phyloP scores from a whole-genome alignment of 2,888 invertebrate species.

The Drosophila kambysellisi region DNA sequence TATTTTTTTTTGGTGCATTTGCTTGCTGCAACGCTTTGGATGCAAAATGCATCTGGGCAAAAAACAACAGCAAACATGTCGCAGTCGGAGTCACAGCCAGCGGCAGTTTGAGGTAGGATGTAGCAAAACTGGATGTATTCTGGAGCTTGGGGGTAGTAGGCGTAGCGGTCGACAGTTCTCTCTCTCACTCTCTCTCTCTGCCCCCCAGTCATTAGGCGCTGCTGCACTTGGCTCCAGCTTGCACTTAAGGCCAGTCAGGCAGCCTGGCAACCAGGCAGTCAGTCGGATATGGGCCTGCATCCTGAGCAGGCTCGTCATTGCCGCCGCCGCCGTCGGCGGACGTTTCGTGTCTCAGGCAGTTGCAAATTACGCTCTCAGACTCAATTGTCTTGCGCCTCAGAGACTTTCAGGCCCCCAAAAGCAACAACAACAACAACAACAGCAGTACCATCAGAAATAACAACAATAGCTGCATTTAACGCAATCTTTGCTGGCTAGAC shows the following conservation, averaged over 20 bases:
- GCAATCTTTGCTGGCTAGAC: slow-evolving; percentile 77
- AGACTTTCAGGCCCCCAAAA: slow-evolving; percentile 57
- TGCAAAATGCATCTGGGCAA: slow-evolving; percentile 75
- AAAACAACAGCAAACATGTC: slow-evolving; percentile 72
- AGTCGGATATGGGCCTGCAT: slow-evolving; percentile 65
- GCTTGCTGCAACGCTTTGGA: slow-evolving; percentile 68
- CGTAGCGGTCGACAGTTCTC: slow-evolving; percentile 45
- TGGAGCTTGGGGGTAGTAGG: slow-evolving; percentile 49
- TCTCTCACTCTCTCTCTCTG: neutral
- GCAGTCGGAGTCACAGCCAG: slow-evolving; percentile 32
- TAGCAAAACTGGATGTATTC: slow-evolving; percentile 10
- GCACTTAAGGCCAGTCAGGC: slow-evolving; percentile 52
- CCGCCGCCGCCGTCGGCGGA: slow-evolving; percentile 42
- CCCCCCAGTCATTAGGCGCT: slow-evolving; percentile 68
- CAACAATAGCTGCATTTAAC: slow-evolving; percentile 74
- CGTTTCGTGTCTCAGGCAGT: slow-evolving; percentile 79
- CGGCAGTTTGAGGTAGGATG: slow-evolving; percentile 11
- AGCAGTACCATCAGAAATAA: slow-evolving; percentile 37
- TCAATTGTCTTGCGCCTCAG: slow-evolving; percentile 82
- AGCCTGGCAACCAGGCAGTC: slow-evolving; percentile 30
- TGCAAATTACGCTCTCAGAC: slow-evolving; percentile 83
- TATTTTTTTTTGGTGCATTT: slow-evolving; percentile 75
- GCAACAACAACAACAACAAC: slow-evolving; percentile 48
- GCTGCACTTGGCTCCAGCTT: slow-evolving; percentile 65
- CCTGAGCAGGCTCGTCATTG: slow-evolving; percentile 65